Evolutionary conservation across 1,140 invertebrate genomes (phyloP), one percentile per base, ranked within the genome.

Genomic region (Euura saliciscinereae): DNA sequence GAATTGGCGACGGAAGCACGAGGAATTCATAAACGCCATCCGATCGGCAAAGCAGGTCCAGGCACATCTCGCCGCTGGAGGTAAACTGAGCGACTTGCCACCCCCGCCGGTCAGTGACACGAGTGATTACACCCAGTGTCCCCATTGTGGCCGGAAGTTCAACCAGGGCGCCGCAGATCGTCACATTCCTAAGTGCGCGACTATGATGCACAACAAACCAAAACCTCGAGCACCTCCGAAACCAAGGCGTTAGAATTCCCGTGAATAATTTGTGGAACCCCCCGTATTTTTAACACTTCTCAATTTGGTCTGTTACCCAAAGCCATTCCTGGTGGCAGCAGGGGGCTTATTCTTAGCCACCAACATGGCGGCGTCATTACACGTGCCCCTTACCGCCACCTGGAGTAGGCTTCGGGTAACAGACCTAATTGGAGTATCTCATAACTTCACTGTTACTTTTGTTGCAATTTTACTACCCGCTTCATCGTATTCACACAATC

Each of bases 161-260:
- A 97, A 94, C 86, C 89, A 94, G 81, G 87, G 87, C 0, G 97
- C 95, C 0, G 98, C 97, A 2, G 94, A 96, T 74, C 86, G 97
- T 65, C 98, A 99, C 86, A 98, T 99, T 80, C 97, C 97, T 10
- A 95, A 96, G 86, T 99, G 98, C 88, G 92, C 92, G 78, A 91
- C 89, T 76, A 96, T 94, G 88, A 86, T 91, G 76, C 94, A 94
- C 83, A 97, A 96, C 84, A 96, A 96, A 82, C 90, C 92, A n/a
- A 91, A 90, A 77, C 84, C 84, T 68, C 83, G 80, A 2, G 76
- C 79, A 65, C 75, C 72, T 4, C 44, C 74, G 69, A 80, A 74
- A 74, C 46, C 77, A 13, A 84, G 71, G 46, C 82, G 82, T 59
- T 84, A 82, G 77, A 59, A 13, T 8, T 46, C 45, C 10, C 68